Evolutionary conservation across 2,113 vertebrate species (phyloP), one percentile per base, ranked within the genome.

Genomic region (Cisticola juncidis): DNA sequence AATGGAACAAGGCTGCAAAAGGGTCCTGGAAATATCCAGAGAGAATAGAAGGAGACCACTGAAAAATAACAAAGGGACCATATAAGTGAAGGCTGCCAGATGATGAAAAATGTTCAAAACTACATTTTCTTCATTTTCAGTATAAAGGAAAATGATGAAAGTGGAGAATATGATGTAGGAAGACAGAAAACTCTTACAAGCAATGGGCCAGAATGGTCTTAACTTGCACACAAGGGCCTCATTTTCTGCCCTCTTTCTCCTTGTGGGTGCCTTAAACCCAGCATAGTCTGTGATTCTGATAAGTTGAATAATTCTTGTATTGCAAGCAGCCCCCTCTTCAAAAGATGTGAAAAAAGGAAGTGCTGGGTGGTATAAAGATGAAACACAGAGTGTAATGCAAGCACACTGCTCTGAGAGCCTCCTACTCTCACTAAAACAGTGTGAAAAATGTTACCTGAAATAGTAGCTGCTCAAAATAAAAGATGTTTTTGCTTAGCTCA

Each of bases 1-100:
- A 94, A 95, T 22, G 9, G 77, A 83, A 88, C 35, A 58, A 65
- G 61, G 38, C 62, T 91, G 66, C 53, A 73, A 88, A 91, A 90
- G 33, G 5, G 20, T 44, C 90, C 72, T 84, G 56, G 92, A 95
- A 96, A 94, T 86, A 95, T 61, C 71, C 62, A 66, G 38, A 85
- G 19, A 85, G 66, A 90, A 62, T 8, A 83, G 56, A 62, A 73
- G 53, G n/a, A 90, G 62, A 65, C 8, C 48, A 54, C 44, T 69
- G 66, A 53, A 88, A 77, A 85, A 16, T 73, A 82, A 85, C 69
- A 93, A 93, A 94, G 47, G 24, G 45, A 42, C 7, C 26, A 13
- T 47, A 9, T 33, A 65, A 66, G 15, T 81, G 45, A 94, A 72
- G 51, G 44, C 23, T 71, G 8, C 42, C 77, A 78, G 71, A 80